Percentiles rank a stretch among this genome's conserved stretches.
phyloP scores from a whole-genome alignment of 2,113 vertebrate species.

The Ciconia stormi region DNA sequence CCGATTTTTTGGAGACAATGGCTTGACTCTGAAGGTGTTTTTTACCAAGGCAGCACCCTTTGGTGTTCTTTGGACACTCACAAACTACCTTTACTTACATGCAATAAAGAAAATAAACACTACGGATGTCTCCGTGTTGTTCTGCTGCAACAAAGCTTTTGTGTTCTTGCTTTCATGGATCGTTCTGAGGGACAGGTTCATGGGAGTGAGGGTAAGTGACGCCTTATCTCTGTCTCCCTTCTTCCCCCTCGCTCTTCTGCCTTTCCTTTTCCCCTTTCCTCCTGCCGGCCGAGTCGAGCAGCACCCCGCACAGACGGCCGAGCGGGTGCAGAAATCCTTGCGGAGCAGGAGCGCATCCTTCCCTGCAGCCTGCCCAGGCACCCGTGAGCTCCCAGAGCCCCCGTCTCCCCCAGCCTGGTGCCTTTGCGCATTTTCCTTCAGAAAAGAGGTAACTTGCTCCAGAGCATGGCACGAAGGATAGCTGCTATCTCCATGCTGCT shows the following conservation, averaged over 20 bases:
- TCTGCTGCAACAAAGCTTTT: slow-evolving; percentile 99
- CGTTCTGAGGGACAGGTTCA: slow-evolving; percentile 96
- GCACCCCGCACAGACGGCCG: background rate
- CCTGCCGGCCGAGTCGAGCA: accelerated
- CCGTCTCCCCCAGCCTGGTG: background rate
- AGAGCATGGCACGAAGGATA: accelerated
- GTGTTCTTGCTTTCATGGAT: slow-evolving; percentile 99
- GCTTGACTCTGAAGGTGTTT: slow-evolving; percentile 93
- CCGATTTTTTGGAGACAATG: slow-evolving; percentile 92
- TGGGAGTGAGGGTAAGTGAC: slow-evolving; percentile 96
- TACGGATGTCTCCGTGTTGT: slow-evolving; percentile 92
- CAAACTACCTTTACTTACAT: slow-evolving; percentile 98
- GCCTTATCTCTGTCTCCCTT: slow-evolving; percentile 51
- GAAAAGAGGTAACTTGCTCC: background rate
- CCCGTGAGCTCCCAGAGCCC: background rate
- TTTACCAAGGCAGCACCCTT: slow-evolving; percentile 94
- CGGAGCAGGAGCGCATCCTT: background rate
- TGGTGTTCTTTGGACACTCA: slow-evolving; percentile 94
- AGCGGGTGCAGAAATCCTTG: background rate
- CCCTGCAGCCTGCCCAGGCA: background rate
- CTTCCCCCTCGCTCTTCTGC: background rate
- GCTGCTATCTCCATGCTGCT: background rate
- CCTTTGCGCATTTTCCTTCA: background rate
- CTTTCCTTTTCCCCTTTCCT: background rate
- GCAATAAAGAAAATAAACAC: slow-evolving; percentile 98